Base-by-base conservation (phyloP, 2,797 vertebrate genomes). In the Anomalospiza imberbis region DNA sequence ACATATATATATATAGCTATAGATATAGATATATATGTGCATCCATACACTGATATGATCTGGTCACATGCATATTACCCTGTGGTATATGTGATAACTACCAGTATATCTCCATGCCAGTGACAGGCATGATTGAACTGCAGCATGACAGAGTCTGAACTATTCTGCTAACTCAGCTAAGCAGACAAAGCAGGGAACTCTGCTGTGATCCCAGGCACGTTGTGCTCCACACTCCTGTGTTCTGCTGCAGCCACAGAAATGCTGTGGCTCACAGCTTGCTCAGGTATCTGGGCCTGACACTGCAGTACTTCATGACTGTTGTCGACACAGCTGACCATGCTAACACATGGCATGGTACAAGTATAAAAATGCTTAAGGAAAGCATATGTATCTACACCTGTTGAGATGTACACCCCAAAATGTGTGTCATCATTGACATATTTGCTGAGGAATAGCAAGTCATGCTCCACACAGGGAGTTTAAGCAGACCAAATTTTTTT, bases 171-270 rank as follows among this genome's bases (percentile, higher is more conserved):
- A 40, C 21, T 42, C 51, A 50, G 42, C 50, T 36, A 21, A 40
- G 44, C 70, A 77, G 65, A 61, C 18, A 68, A 66, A 81, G 47
- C 38, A 84, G 38, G 55, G 73, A 76, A 8, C 12, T 72, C 17
- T 9, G 66, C 28, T 40, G 5, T 1, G 2, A 65, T 40, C n/a
- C 29, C 70, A 75, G 38, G 53, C 65, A 67, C 1, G 0, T 3
- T 29, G 57, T 68, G 50, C 53, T 77, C 34, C 68, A 38, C 58
- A 1, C 9, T 47, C 76, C 47, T 36, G 9, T 1, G 20, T 0
- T 6, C 55, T 68, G 26, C 60, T 73, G 61, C 28, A 45, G 20
- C n/a, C 48, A 44, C 22, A 40, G 71, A 55, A 73, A 48, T 31
- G 29, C 45, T 51, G 9, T 3, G 76, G 36, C 71, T 73, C 62